A percentile compares a stretch with the other conserved stretches of the same genome.
phyloP scores from a whole-genome alignment of 1,140 invertebrate genomes.

The Listronotus oregonensis region DNA sequence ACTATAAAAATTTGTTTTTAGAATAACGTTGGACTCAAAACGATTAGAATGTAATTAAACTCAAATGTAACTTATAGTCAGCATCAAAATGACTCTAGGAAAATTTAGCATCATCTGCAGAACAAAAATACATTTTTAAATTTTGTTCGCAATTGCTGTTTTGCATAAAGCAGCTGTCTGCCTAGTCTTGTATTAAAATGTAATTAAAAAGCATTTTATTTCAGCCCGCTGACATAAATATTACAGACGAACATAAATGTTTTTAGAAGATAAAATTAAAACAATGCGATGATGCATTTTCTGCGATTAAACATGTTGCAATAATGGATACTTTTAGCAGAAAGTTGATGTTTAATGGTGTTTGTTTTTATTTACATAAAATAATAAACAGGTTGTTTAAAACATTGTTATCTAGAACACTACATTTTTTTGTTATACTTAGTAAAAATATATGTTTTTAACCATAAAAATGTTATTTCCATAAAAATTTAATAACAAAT shows the following conservation, averaged over 20 bases:
- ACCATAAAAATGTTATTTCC: no score
- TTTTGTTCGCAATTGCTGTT: conserved; percentile 1
- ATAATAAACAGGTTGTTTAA: no score
- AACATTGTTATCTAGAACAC: no score
- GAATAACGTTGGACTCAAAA: background rate
- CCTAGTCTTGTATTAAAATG: conserved; percentile 11
- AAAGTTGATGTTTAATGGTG: no score
- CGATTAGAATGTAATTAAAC: background rate
- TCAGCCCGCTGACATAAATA: conserved; percentile 1
- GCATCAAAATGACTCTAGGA: background rate
- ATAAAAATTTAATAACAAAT: no score
- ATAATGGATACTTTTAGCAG: no score
- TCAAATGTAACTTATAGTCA: background rate
- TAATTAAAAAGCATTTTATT: conserved; percentile 14
- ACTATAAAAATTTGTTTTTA: no score
- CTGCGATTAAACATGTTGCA: no score
- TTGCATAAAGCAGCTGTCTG: conserved; percentile 5
- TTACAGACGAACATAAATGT: background rate
- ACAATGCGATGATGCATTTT: background rate
- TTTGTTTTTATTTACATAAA: no score
- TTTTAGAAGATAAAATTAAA: background rate
- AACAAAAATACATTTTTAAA: conserved; percentile 8
- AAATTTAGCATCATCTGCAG: conserved; percentile 2
- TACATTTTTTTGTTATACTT: no score
- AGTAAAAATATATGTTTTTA: no score